Evolutionary conservation across 2,797 vertebrate genomes (phyloP).

Genomic region (Onychomys leucogaster): DNA sequence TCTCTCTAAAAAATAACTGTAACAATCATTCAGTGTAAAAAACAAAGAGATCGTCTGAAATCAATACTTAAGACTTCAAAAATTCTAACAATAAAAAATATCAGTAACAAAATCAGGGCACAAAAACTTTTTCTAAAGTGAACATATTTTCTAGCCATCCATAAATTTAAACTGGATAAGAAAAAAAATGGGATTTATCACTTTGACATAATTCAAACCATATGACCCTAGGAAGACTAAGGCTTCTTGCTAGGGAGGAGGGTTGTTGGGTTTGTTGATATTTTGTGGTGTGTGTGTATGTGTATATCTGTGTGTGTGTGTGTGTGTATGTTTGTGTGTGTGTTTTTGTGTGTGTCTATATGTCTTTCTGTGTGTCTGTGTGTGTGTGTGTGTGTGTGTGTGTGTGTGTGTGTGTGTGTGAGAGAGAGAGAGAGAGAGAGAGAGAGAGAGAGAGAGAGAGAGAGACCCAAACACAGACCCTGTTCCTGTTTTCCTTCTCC

Average conservation of each 20-base stretch:
- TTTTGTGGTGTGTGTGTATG: neutral
- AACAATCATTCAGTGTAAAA: neutral
- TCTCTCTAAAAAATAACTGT: neutral
- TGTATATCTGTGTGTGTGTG: neutral
- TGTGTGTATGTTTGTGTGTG: neutral
- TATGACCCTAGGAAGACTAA: neutral
- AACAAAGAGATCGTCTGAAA: neutral
- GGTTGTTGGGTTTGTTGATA: neutral
- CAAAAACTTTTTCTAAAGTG: neutral
- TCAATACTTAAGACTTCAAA: constrained; percentile 38
- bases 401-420: neutral
- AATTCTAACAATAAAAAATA: neutral
- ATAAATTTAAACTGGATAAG: neutral
- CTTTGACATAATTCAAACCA: neutral
- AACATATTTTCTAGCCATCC: neutral
- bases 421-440: neutral
- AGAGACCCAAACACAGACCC: neutral
- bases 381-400: neutral
- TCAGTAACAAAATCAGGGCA: neutral
- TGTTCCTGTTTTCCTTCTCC: neutral
- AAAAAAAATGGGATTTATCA: neutral
- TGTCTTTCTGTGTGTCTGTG: neutral
- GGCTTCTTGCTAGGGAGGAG: neutral
- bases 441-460: neutral
- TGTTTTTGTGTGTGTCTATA: neutral